phyloP scores from a whole-genome alignment of 2,797 vertebrate genomes.

The Rhadinocentrus ornatus region DNA sequence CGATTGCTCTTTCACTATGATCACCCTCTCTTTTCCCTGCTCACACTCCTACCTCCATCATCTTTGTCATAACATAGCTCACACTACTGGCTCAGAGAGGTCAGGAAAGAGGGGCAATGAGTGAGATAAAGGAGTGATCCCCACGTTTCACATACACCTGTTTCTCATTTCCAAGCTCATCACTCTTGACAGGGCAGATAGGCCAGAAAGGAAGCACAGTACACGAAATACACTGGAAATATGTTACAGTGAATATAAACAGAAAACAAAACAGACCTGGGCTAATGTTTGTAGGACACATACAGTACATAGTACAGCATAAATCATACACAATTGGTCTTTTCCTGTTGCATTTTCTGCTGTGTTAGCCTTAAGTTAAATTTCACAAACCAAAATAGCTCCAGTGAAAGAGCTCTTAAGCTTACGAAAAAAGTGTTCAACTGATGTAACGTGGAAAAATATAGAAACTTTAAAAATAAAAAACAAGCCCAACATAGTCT shows the following conservation, averaged over 20 bases:
- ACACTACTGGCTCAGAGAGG: conserved; percentile 40
- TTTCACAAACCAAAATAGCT: conserved; percentile 6
- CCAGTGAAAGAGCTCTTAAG: not conserved
- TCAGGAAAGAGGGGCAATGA: conserved; percentile 15
- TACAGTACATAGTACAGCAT: conserved; percentile 12
- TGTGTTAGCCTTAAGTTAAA: conserved; percentile 10
- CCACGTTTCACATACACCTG: conserved; percentile 77
- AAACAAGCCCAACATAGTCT: not conserved
- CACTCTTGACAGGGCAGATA: conserved; percentile 66
- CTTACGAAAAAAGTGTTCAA: conserved; percentile 13
- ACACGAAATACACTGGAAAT: conserved; percentile 56
- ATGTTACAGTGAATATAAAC: conserved; percentile 61
- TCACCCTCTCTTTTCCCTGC: conserved; percentile 38
- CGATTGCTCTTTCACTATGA: conserved; percentile 1
- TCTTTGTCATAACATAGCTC: conserved; percentile 56
- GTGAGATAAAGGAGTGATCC: conserved; percentile 63
- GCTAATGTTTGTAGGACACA: conserved; percentile 37
- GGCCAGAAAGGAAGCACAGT: conserved; percentile 55
- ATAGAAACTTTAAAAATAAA: conserved; percentile 51
- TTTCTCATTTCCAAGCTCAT: conserved; percentile 79
- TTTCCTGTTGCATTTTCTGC: conserved; percentile 9
- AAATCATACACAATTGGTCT: conserved; percentile 11
- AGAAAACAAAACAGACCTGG: conserved; percentile 36
- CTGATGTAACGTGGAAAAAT: conserved; percentile 2
- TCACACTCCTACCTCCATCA: conserved; percentile 27